A percentile compares a stretch with the other conserved stretches of the same genome.
Evolutionary conservation across 2,113 vertebrate genomes (phyloP).

Genomic region (Calidris pugnax): DNA sequence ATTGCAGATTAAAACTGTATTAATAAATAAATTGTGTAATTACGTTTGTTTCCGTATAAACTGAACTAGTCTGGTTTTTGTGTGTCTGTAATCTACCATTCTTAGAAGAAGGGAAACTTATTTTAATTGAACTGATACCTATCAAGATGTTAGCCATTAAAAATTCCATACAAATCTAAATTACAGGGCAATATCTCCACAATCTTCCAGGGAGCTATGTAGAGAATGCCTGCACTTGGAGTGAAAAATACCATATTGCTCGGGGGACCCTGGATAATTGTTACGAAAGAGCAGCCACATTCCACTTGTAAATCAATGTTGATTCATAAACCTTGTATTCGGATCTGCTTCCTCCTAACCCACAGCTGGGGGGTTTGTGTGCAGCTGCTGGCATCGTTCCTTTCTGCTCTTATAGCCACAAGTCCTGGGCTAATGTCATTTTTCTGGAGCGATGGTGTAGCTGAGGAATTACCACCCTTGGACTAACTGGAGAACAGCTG

Average conservation of each 20-base stretch:
- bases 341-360: not conserved
- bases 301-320: not conserved
- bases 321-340: not conserved
- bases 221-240: not conserved
- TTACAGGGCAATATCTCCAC: not conserved
- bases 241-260: not conserved
- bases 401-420: no score
- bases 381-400: accelerated
- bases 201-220: not conserved
- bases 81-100: accelerated
- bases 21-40: not conserved
- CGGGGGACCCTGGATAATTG: accelerated
- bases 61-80: not conserved
- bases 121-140: not conserved
- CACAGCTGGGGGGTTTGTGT: no score
- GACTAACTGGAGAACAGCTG: not conserved
- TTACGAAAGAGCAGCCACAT: not conserved
- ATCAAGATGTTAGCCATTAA: not conserved
- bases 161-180: not conserved
- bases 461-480: not conserved
- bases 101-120: not conserved
- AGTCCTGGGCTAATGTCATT: accelerated
- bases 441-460: not conserved
- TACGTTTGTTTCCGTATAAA: not conserved
- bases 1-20: not conserved